Percentiles rank a stretch among this genome's conserved stretches.
These are phyloP conservation scores for Atherinosoma microstoma DNA, from an alignment of 2,797 vertebrate species.

Conservation along the genomic window DNA sequence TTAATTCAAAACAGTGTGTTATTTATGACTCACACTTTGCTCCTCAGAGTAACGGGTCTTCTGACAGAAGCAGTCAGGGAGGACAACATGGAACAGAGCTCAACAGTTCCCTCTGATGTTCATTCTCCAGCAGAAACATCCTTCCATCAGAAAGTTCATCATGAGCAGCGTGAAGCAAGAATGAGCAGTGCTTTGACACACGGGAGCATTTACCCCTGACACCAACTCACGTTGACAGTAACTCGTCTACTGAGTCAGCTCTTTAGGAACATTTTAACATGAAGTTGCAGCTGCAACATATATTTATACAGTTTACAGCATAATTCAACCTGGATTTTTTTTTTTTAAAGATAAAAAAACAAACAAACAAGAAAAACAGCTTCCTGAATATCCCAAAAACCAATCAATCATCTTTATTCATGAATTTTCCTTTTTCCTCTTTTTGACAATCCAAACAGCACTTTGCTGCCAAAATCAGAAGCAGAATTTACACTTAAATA, in stretches of 20 bases:
- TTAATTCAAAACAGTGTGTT: constrained; percentile 19
- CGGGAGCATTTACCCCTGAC: constrained; percentile 36
- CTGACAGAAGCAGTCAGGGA: constrained; percentile 38
- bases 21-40: constrained; percentile 44
- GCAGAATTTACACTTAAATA: constrained; percentile 30
- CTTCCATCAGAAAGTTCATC: constrained; percentile 67
- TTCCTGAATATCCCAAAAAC: constrained; percentile 1
- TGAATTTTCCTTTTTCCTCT: neutral
- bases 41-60: constrained; percentile 30
- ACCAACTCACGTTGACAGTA: constrained; percentile 34
- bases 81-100: constrained; percentile 23
- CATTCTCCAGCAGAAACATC: constrained; percentile 43
- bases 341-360: neutral
- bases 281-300: constrained; percentile 3
- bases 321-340: neutral
- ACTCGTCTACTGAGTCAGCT: constrained; percentile 38
- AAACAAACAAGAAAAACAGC: neutral
- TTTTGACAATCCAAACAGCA: constrained; percentile 13
- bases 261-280: constrained; percentile 10
- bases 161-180: constrained; percentile 61
- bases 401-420: constrained; percentile 1
- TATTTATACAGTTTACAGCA: neutral
- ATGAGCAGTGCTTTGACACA: constrained; percentile 43
- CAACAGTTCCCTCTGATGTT: constrained; percentile 41
- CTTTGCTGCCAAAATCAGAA: constrained; percentile 12